Conservation (phyloP, 2,888 invertebrate species). For the Meandrusa payeni region DNA sequence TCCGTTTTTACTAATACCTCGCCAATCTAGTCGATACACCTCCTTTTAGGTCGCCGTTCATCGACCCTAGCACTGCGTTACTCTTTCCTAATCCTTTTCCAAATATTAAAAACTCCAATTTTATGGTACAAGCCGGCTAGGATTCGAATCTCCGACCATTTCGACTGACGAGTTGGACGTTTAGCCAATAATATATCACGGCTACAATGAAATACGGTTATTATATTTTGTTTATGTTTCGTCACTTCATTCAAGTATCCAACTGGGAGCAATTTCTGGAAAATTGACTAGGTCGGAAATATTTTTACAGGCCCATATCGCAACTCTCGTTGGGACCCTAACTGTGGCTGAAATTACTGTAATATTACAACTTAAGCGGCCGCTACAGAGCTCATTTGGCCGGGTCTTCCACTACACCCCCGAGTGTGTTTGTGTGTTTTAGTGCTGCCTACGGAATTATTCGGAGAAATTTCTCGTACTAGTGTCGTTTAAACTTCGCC, state of each 20-base stretch:
- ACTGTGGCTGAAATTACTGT: constrained; percentile 16
- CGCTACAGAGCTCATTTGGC: constrained; percentile 18
- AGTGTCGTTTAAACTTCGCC: constrained; percentile 16
- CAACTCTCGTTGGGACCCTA: constrained; percentile 11
- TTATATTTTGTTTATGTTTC: neutral
- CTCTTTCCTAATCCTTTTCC: too few species aligned
- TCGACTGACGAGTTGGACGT: too few species aligned
- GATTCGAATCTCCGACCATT: too few species aligned
- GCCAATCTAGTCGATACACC: too few species aligned
- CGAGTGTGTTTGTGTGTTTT: constrained; percentile 23
- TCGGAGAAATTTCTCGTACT: constrained; percentile 10
- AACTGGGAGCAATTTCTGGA: constrained; percentile 3
- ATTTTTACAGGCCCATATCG: constrained; percentile 16
- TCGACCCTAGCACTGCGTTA: too few species aligned
- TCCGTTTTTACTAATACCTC: too few species aligned
- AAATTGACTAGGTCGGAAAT: constrained; percentile 6
- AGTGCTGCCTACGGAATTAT: constrained; percentile 17
- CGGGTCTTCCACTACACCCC: constrained; percentile 19
- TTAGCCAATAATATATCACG: too few species aligned
- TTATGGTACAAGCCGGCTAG: too few species aligned
- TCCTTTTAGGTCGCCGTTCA: too few species aligned
- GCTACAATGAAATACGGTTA: too few species aligned
- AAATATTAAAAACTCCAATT: too few species aligned
- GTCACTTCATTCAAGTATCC: neutral
- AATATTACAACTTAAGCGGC: constrained; percentile 20